These are phyloP conservation scores for Chaetops frenatus DNA, from an alignment of 2,113 vertebrate genomes.

Conservation along the genomic window DNA sequence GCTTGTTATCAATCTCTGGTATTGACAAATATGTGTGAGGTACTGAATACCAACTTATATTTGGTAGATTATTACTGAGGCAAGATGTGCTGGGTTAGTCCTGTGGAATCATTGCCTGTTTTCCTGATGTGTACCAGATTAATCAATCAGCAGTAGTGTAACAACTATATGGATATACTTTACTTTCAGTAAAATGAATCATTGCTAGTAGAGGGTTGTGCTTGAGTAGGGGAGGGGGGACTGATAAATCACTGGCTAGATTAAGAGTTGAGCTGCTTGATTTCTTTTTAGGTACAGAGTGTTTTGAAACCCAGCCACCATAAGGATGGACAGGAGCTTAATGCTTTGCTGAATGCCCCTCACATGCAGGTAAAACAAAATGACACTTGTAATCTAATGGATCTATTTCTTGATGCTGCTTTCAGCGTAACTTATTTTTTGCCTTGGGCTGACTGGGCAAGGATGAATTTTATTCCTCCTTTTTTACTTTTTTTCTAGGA, in stretches of 20 bases:
- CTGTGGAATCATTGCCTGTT: not conserved
- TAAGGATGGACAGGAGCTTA: constrained; percentile 87
- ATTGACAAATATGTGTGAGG: not conserved
- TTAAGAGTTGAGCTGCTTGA: not conserved
- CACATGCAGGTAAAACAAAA: constrained; percentile 83
- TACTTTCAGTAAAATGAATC: not conserved
- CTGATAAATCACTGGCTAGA: not conserved
- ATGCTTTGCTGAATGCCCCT: constrained; percentile 83
- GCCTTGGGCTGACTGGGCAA: not conserved
- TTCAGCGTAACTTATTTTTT: not conserved
- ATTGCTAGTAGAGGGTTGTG: not conserved
- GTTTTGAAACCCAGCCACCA: constrained; percentile 85
- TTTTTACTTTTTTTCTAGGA: not conserved
- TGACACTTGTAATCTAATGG: not conserved
- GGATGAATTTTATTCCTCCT: not conserved
- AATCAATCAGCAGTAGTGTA: not conserved
- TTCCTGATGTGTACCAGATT: not conserved
- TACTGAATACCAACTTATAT: not conserved
- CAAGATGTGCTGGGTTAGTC: not conserved
- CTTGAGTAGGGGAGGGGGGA: not conserved
- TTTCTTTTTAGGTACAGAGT: constrained; percentile 81
- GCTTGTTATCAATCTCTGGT: not conserved
- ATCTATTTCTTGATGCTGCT: not conserved
- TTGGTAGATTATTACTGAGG: not conserved
- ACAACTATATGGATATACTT: not conserved